These are phyloP conservation scores for Dermochelys coriacea DNA, from an alignment of 2,797 vertebrate genomes.

Conservation along the genomic window DNA sequence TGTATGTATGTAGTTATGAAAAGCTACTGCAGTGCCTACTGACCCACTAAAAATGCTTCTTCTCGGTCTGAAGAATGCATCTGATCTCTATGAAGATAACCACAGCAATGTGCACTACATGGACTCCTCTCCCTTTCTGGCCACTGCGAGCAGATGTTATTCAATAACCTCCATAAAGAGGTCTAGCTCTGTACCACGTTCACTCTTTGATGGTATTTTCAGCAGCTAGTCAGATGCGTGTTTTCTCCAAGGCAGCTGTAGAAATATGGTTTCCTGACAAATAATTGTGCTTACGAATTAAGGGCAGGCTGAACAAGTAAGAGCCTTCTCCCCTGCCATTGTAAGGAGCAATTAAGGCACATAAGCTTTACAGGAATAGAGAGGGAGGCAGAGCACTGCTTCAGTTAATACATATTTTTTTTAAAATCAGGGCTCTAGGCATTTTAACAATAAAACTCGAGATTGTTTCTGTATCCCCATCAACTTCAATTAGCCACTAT, in stretches of 20 bases:
- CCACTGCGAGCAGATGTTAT: accelerated
- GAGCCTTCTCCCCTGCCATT: neutral
- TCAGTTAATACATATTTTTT: neutral
- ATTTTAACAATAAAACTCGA: neutral
- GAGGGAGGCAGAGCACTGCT: neutral
- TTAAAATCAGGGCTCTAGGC: neutral
- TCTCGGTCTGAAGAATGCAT: neutral
- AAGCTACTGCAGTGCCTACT: neutral
- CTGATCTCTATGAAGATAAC: neutral
- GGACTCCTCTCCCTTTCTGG: neutral
- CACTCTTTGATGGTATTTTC: neutral
- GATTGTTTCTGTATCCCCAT: neutral
- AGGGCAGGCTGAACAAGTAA: accelerated
- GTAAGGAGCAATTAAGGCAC: neutral
- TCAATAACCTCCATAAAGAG: neutral
- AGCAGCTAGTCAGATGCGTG: neutral
- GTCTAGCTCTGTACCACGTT: neutral
- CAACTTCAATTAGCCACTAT: neutral
- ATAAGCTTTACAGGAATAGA: neutral
- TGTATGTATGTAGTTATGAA: neutral
- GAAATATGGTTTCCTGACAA: neutral
- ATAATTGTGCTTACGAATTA: neutral
- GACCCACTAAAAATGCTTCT: neutral
- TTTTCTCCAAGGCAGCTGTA: neutral
- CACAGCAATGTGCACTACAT: neutral